Evolutionary conservation across 2,113 vertebrate species (phyloP).

Genomic region (Anguilla rostrata): DNA sequence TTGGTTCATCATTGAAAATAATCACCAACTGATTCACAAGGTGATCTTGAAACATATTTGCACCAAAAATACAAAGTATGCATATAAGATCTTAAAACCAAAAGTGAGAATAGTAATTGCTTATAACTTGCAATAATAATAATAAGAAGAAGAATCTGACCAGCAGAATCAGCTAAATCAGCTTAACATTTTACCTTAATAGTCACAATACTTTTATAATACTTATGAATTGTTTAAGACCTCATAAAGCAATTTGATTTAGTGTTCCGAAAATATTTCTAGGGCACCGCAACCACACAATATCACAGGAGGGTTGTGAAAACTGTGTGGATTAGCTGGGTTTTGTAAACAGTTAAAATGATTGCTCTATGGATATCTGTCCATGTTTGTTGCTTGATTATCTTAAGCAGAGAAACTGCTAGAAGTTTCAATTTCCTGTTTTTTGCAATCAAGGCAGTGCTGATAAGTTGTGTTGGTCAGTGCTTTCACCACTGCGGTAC

Average conservation of each 20-base stretch:
- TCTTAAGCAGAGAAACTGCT: slow-evolving; percentile 17
- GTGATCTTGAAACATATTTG: neutral
- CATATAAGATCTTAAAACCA: neutral
- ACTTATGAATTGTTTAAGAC: neutral
- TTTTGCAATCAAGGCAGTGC: neutral
- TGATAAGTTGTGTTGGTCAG: slow-evolving; percentile 24
- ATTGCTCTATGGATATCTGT: neutral
- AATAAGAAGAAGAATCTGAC: too few relatives aligned
- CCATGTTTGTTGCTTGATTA: neutral
- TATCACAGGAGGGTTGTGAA: neutral
- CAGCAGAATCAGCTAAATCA: neutral
- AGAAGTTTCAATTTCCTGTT: slow-evolving; percentile 26
- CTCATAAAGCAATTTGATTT: neutral
- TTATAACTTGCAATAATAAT: neutral
- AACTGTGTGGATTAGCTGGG: neutral
- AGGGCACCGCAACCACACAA: neutral
- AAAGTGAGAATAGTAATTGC: neutral
- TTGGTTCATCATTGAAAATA: neutral
- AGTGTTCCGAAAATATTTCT: neutral
- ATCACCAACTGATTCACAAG: neutral
- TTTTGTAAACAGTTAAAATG: neutral
- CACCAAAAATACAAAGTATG: neutral
- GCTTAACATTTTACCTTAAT: neutral
- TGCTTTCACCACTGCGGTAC: neutral
- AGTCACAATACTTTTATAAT: neutral